Evolutionary conservation across 2,888 invertebrate genomes (phyloP), one percentile per base, ranked within the genome.

Genomic region (Sesamia inferens): DNA sequence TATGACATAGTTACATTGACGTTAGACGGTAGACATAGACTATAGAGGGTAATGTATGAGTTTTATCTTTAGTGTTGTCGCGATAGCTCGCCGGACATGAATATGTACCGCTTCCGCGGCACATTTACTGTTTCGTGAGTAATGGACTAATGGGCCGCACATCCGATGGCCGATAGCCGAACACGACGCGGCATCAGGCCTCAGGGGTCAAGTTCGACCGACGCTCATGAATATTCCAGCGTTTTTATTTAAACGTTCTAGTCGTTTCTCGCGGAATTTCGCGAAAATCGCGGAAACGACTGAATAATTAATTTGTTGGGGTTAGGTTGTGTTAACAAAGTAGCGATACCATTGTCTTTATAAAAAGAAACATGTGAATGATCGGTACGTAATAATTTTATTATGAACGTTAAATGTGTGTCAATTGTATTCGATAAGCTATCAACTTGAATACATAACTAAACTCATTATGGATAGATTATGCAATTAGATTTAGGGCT

Each of bases 131-230:
- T 75, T 68, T 68, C 67, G 61, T 57, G 51, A 24, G 68, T 68
- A 31, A 58, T 65, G 67, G 44, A 19, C 47, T 7, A 7, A 39
- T 7, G 7, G 39, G 39, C 39, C 39, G 42, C 13, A 55, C 79
- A 64, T 64, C 76, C 68, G 79, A 68, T 48, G 61, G 7, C n/a
- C 57, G 58, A 39, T 39, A 39, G 54, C 79, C 68, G 72, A 51
- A 47, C 47, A 65, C 22, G 16, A 13, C 8, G 31, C 51, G 69
- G 39, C 61, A n/a, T 22, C 55, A n/a, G 22, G 58, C 54, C 42
- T 55, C 68, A 8, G 47, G 71, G 78, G 84, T 82, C 85, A 84
- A 84, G 82, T 77, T 84, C 81, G 65, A 19, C 64, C 81, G 58
- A 22, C 62, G 51, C 55, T 72, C 55, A 68, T 81, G 72, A 76